Evolutionary conservation across 2,888 invertebrate genomes (phyloP).

Genomic region (Brachyptera risi): DNA sequence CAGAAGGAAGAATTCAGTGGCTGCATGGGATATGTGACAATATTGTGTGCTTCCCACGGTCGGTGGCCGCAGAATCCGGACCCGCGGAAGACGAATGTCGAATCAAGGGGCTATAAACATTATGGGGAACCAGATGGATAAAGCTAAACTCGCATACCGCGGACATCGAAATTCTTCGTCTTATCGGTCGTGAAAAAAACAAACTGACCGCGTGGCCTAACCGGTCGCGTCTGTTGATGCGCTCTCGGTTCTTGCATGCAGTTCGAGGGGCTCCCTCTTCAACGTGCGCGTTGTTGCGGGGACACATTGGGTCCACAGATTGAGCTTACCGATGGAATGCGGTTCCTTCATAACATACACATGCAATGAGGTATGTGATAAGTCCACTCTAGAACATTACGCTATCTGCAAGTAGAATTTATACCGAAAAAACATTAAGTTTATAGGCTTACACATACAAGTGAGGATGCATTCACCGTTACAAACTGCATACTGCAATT

Average conservation of each 20-base stretch:
- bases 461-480: no score
- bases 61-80: slow-evolving; percentile 18
- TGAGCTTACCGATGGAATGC: neutral
- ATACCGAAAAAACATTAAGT: no score
- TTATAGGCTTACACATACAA: no score
- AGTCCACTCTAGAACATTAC: no score
- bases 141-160: slow-evolving; percentile 22
- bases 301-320: neutral
- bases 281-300: no score
- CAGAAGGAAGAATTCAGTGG: slow-evolving; percentile 4
- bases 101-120: slow-evolving; percentile 28
- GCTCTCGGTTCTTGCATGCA: no score
- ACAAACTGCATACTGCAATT: no score
- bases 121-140: slow-evolving; percentile 28
- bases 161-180: slow-evolving; percentile 3
- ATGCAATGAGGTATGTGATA: no score
- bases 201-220: slow-evolving; percentile 10
- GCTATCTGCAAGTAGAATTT: no score
- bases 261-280: no score
- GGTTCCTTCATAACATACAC: no score
- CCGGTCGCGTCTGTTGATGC: no score
- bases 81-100: slow-evolving; percentile 28
- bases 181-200: slow-evolving; percentile 15
- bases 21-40: slow-evolving; percentile 17
- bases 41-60: slow-evolving; percentile 26